Evolutionary conservation across 1,140 invertebrate genomes (phyloP), one percentile per base, ranked within the genome.

Genomic region (Cherax quadricarinatus): DNA sequence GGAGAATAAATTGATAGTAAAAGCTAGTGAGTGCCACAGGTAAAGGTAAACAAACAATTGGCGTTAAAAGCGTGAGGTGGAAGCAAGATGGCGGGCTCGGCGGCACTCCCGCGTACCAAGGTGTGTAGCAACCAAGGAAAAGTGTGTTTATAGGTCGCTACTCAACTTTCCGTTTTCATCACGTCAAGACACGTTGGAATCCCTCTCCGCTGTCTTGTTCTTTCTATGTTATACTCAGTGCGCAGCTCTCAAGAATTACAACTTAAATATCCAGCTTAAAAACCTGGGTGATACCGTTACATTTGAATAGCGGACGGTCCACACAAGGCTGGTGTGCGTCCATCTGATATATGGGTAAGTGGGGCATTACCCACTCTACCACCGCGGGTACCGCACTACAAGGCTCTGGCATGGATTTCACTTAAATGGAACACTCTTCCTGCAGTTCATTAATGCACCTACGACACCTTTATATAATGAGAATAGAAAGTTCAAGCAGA

Each of bases 91-190:
- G 10, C 53, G 53, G 51, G 53, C 66, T 70, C 66, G 16, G 6
- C 66, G 16, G 6, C 70, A 75, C 62, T 66, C 48, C 41, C 49
- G 51, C 41, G 70, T 30, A 24, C 41, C 41, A 51, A 51, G 70
- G 41, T 51, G 62, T 87, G 86, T 87, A 66, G 86, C 86, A 80
- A 88, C 51, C 75, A 4, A 7, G 75, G 75, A 49, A 87, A 79
- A 79, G 86, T 88, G 86, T 88, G 75, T 88, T 78, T 88, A 75
- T 78, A 53, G 75, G 73, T 78, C 86, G 24, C 60, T 24, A 12
- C 66, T 86, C 60, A 88, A 88, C 86, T 88, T 80, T 88, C 86
- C 86, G 75, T 88, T 88, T 88, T 79, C 86, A 88, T 88, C 86
- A 80, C 75, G 86, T 80, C 75, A 48, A 83, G 53, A 87, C 60